Percentiles rank a stretch among this genome's conserved stretches.
Conservation (phyloP, 2,888 invertebrate species). For the Cephus sareptanus region DNA sequence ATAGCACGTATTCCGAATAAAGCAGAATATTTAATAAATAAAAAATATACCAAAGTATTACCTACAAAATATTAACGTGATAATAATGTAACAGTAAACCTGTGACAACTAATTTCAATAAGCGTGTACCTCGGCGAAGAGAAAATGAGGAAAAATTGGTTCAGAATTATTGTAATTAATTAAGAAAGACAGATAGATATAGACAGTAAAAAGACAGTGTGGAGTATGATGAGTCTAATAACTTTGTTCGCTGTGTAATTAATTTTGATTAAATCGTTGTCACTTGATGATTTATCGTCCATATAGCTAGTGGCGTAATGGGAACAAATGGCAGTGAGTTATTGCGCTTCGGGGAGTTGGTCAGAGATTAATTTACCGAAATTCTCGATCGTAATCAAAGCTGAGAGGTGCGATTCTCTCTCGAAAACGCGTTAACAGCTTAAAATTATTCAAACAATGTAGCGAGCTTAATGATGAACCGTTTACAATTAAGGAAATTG, state of each 20-base stretch:
- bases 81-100: no score
- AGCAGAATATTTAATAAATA: no score
- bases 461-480: neutral
- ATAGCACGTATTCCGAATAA: neutral
- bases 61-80: no score
- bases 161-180: neutral
- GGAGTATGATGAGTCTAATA: neutral
- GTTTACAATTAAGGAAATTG: neutral
- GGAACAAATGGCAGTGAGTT: neutral
- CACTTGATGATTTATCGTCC: constrained; percentile 12
- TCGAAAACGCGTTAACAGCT: neutral
- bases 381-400: constrained; percentile 1
- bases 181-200: neutral
- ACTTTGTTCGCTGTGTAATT: constrained; percentile 11
- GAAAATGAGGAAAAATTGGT: neutral
- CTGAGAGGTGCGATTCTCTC: neutral
- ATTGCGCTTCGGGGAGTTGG: constrained; percentile 4
- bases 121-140: no score
- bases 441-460: neutral
- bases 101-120: no score
- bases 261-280: constrained; percentile 22
- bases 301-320: neutral
- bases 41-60: no score
- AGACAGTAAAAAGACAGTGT: neutral
- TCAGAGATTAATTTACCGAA: neutral